phyloP scores from a whole-genome alignment of 2,888 invertebrate genomes.

The Dendrolimus houi region DNA sequence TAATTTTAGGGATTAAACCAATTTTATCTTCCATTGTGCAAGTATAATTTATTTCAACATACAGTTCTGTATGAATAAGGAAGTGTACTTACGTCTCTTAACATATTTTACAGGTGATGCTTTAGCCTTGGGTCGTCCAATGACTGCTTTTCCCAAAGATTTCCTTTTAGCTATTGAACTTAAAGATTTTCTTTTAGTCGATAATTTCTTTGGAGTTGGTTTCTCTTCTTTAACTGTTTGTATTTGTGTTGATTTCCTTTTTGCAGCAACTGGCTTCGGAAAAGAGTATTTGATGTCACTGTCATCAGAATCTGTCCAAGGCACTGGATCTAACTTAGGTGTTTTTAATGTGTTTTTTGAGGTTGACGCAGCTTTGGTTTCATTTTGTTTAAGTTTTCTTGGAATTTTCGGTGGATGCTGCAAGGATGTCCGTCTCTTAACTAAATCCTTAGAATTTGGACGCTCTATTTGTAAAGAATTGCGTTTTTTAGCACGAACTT shows the following conservation, averaged over 20 bases:
- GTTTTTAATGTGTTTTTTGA: conserved; percentile 27
- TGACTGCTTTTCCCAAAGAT: conserved; percentile 39
- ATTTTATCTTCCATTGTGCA: too few relatives aligned
- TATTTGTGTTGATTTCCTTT: conserved; percentile 21
- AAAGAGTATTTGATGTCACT: conserved; percentile 67
- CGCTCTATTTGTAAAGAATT: conserved; percentile 58
- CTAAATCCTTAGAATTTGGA: conserved; percentile 54
- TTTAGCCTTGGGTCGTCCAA: conserved; percentile 30
- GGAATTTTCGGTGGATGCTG: conserved; percentile 59
- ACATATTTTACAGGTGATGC: conserved; percentile 33
- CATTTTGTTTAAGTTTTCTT: conserved; percentile 44
- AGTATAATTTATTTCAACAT: too few relatives aligned
- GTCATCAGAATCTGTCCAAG: conserved; percentile 58
- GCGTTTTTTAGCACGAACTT: conserved; percentile 52
- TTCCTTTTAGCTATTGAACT: conserved; percentile 53
- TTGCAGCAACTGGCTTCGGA: conserved; percentile 33
- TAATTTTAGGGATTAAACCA: too few relatives aligned
- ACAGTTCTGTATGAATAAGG: too few relatives aligned
- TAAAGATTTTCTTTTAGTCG: conserved; percentile 29
- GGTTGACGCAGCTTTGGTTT: conserved; percentile 21
- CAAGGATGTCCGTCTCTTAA: conserved; percentile 51
- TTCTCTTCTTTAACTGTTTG: conserved; percentile 16
- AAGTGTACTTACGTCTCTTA: conserved; percentile 52
- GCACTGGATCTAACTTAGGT: conserved; percentile 27
- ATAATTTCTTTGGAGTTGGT: background rate